Base-by-base conservation (phyloP, 2,113 vertebrate genomes). In the Formicarius rufipectus region DNA sequence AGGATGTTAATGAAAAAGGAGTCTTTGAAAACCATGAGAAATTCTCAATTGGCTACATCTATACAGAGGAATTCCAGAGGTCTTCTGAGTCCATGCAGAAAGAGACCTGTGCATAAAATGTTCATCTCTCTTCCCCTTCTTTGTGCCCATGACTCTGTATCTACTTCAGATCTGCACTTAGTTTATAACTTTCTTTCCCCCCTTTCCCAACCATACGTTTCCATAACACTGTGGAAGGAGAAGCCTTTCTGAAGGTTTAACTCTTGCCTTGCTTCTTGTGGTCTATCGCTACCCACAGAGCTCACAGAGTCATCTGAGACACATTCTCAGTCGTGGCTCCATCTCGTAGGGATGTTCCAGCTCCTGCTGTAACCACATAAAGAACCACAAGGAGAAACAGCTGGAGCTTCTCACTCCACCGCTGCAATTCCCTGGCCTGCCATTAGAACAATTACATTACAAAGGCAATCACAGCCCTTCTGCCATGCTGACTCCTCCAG, bases 381-480 rank as follows among this genome's bases (percentile, higher is more conserved):
- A 77, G 87, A 97, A 94, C 89, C 91, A 87, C 91, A 89, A 80
- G 68, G 73, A 87, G 69, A 88, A 91, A 93, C 8, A 42, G 42
- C 30, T 92, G 93, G 66, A 94, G 76, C 25, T 81, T 81, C 91
- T 87, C 84, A 82, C 76, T 60, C 47, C 89, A 84, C 72, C 90
- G 60, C 93, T 77, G 66, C 89, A 96, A 95, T 94, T 96, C 94
- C 90, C 80, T 37, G 64, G 31, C 44, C 92, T 92, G 82, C 42
- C 72, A 95, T 96, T 89, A 95, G 42, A 64, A 85, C 84, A 96
- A 96, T 96, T 92, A 89, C 52, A 47, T 77, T 76, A 66, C 76
- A 95, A 87, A 87, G 64, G 83, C 88, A 86, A 75, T 90, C 85
- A 75, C 80, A 90, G 73, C 74, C 84, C 39, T 89, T 80, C 79